These are phyloP conservation scores for Anorthoa munda DNA, from an alignment of 2,888 invertebrate genomes.

Conservation along the genomic window DNA sequence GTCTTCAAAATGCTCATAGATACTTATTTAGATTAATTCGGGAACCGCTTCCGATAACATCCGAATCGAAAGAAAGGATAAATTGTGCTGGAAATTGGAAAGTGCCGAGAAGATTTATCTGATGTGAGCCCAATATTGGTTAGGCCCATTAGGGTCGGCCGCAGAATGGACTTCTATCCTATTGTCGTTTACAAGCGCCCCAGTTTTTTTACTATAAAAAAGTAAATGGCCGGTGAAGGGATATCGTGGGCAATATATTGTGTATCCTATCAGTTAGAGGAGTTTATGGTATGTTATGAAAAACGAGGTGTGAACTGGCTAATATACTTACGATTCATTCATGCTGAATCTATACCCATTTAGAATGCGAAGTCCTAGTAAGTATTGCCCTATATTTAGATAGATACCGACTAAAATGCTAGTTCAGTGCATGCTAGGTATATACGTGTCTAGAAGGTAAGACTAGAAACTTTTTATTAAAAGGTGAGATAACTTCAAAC, in stretches of 20 bases:
- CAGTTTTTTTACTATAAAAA: conserved; percentile 44
- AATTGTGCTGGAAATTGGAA: conserved; percentile 69
- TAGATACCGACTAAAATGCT: too few species aligned
- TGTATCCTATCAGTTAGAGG: conserved; percentile 17
- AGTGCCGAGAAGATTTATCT: conserved; percentile 71
- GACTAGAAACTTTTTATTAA: neutral
- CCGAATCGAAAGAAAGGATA: conserved; percentile 62
- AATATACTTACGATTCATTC: too few species aligned
- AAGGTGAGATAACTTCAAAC: neutral
- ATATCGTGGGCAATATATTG: conserved; percentile 19
- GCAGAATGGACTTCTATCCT: conserved; percentile 58
- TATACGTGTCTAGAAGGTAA: neutral
- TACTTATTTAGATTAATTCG: conserved; percentile 60
- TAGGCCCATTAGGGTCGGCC: conserved; percentile 57
- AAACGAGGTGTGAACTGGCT: conserved; percentile 4
- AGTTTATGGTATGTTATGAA: conserved; percentile 19
- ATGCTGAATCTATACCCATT: neutral
- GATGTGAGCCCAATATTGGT: conserved; percentile 64
- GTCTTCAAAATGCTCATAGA: conserved; percentile 35
- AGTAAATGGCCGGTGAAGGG: conserved; percentile 36
- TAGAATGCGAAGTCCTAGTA: neutral
- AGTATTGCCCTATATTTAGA: neutral
- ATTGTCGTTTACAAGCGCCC: conserved; percentile 51
- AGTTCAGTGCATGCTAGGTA: too few species aligned
- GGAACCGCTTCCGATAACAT: conserved; percentile 51